Evolutionary conservation across 2,113 vertebrate genomes (phyloP).

Genomic region (Lamprologus callipterus): DNA sequence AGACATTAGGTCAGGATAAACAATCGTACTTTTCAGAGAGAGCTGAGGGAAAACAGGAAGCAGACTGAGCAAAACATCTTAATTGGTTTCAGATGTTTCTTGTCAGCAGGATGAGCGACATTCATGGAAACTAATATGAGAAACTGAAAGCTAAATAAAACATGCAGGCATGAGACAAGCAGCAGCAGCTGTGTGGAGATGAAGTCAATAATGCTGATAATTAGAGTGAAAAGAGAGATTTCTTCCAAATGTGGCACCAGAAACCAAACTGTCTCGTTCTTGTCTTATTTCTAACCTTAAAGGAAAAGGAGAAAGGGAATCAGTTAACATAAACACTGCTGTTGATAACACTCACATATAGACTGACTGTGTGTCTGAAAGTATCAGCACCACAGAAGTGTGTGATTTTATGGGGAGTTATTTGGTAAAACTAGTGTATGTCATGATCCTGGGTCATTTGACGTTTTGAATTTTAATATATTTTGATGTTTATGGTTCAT

Average conservation of each 20-base stretch:
- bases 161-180: rapidly evolving
- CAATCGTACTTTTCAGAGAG: no score
- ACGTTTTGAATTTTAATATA: background rate
- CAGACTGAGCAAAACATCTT: rapidly evolving
- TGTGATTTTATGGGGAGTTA: background rate
- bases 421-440: background rate
- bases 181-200: rapidly evolving
- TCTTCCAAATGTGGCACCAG: no score
- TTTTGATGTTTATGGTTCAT: background rate
- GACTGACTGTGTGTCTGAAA: no score
- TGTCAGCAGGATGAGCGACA: background rate
- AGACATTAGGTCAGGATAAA: no score
- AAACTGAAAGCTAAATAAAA: rapidly evolving
- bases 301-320: background rate
- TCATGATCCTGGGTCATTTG: background rate
- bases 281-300: background rate
- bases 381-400: no score
- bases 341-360: rapidly evolving
- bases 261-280: no score
- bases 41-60: no score
- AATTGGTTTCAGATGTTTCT: rapidly evolving
- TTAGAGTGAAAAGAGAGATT: background rate
- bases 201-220: background rate
- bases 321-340: rapidly evolving
- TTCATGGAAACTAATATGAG: background rate